Evolutionary conservation across 2,797 vertebrate genomes (phyloP).

Genomic region (Synanceia verrucosa): DNA sequence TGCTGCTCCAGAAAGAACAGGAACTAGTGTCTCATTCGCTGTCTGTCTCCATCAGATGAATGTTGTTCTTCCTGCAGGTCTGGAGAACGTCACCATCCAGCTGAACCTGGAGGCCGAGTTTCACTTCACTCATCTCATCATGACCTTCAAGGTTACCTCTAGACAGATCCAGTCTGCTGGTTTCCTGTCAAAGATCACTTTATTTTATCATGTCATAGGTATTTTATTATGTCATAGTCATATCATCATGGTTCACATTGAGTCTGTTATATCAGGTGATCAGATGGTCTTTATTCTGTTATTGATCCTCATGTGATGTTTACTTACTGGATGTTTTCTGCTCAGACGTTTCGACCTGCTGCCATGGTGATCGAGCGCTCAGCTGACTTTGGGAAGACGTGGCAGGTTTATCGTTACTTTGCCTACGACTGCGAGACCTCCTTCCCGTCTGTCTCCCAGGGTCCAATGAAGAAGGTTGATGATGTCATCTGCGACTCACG

Average conservation of each 20-base stretch:
- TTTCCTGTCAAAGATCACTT: too few species aligned
- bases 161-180: not conserved
- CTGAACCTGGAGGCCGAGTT: slow-evolving; percentile 96
- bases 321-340: not conserved
- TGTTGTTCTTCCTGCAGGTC: slow-evolving; percentile 77
- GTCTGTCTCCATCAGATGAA: too few species aligned
- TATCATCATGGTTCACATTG: too few species aligned
- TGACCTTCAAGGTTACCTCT: slow-evolving; percentile 94
- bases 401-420: slow-evolving; percentile 96
- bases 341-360: slow-evolving; percentile 93
- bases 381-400: slow-evolving; percentile 91
- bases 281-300: too few species aligned
- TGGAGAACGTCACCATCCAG: slow-evolving; percentile 95
- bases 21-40: too few species aligned
- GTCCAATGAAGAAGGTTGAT: slow-evolving; percentile 95
- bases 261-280: too few species aligned
- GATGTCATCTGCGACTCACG: slow-evolving; percentile 96
- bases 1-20: too few species aligned
- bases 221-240: too few species aligned
- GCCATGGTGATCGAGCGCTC: slow-evolving; percentile 97
- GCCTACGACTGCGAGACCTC: slow-evolving; percentile 95
- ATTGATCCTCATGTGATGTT: too few species aligned
- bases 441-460: slow-evolving; percentile 86
- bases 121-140: slow-evolving; percentile 99
- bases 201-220: too few species aligned